Conservation (phyloP, 2,888 invertebrate genomes). For the Chirona hameri region DNA sequence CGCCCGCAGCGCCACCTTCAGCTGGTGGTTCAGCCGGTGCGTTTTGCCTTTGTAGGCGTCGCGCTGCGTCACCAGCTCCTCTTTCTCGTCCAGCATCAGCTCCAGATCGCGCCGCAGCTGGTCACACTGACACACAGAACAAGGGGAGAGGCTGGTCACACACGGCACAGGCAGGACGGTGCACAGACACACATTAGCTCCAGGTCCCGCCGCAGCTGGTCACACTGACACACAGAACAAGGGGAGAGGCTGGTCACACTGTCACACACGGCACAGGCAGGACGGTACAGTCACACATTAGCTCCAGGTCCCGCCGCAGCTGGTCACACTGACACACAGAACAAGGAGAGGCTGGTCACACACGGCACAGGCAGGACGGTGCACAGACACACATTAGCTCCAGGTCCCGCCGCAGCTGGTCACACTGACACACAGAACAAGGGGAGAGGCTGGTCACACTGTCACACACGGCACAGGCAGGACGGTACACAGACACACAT, state of each 20-base stretch:
- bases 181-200: too few species aligned
- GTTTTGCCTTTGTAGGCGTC: slow-evolving; percentile 80
- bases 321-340: not conserved
- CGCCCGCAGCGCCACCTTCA: slow-evolving; percentile 63
- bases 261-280: not conserved
- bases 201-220: not conserved
- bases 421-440: too few species aligned
- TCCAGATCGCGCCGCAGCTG: slow-evolving; percentile 73
- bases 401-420: too few species aligned
- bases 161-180: not conserved
- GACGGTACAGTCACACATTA: too few species aligned
- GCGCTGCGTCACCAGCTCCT: slow-evolving; percentile 72
- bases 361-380: too few species aligned
- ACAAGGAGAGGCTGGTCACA: too few species aligned
- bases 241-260: not conserved
- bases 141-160: slow-evolving; percentile 30
- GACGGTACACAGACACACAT: too few species aligned
- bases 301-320: too few species aligned
- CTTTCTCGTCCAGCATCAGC: slow-evolving; percentile 76
- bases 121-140: slow-evolving; percentile 59
- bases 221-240: not conserved
- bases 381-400: too few species aligned
- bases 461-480: too few species aligned
- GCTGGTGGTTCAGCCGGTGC: slow-evolving; percentile 73
- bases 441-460: too few species aligned